Conservation (phyloP, 2,113 vertebrate genomes). For the Taurulus bubalis region DNA sequence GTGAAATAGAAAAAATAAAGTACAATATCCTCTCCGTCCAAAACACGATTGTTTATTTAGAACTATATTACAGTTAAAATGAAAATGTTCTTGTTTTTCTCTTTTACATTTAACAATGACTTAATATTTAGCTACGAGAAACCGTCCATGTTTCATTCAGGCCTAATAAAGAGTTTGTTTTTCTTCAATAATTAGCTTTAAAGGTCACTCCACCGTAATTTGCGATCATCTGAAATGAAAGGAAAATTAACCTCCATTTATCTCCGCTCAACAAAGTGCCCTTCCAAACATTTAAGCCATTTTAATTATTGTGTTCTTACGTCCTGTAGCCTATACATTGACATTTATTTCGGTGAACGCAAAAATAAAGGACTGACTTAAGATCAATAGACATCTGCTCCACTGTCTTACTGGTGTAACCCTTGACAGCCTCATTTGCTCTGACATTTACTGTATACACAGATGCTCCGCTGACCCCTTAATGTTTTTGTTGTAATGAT, state of each 20-base stretch:
- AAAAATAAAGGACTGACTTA: constrained; percentile 32
- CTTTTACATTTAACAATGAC: constrained; percentile 47
- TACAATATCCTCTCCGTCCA: background rate
- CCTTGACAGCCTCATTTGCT: constrained; percentile 43
- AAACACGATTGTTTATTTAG: background rate
- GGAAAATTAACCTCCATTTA: constrained; percentile 62
- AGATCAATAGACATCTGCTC: constrained; percentile 62
- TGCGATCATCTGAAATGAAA: constrained; percentile 33
- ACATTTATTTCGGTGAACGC: constrained; percentile 52
- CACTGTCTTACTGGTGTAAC: constrained; percentile 32
- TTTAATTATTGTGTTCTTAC: constrained; percentile 68
- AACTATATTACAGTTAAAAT: background rate
- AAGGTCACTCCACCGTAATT: constrained; percentile 76
- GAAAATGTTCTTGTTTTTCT: constrained; percentile 47
- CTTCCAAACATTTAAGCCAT: constrained; percentile 43
- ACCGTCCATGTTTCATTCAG: constrained; percentile 67
- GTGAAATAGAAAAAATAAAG: no score
- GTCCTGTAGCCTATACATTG: constrained; percentile 50
- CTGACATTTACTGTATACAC: constrained; percentile 44
- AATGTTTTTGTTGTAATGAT: constrained; percentile 60
- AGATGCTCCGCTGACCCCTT: constrained; percentile 46
- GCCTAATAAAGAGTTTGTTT: constrained; percentile 68
- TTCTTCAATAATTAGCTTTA: constrained; percentile 77
- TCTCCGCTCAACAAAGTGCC: constrained; percentile 65
- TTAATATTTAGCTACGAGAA: constrained; percentile 47